Conservation (phyloP, 1,140 invertebrate genomes). For the Tetragonula clypearis region DNA sequence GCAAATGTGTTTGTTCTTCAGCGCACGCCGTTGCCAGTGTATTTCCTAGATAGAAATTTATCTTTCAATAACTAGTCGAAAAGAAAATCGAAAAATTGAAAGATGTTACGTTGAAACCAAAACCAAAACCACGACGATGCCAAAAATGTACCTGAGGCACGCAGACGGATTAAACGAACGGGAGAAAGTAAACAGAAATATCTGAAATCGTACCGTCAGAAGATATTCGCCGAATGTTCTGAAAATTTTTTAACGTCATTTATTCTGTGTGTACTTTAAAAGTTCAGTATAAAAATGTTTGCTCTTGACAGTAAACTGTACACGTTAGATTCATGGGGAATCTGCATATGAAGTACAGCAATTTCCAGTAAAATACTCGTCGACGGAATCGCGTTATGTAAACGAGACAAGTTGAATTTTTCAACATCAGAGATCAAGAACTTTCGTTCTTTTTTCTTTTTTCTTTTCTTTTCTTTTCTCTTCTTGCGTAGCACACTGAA, state of each 20-base stretch:
- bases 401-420: slow-evolving; percentile 9
- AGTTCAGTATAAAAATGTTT: neutral
- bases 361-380: neutral
- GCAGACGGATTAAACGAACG: too few species aligned
- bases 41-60: too few species aligned
- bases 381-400: neutral
- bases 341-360: neutral
- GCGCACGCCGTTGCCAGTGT: too few species aligned
- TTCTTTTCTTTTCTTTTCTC: neutral
- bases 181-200: neutral
- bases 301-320: neutral
- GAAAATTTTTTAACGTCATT: neutral
- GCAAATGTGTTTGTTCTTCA: too few species aligned
- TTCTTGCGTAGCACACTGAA: neutral
- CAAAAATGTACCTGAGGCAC: too few species aligned
- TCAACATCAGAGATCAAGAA: neutral
- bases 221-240: neutral
- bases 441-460: neutral
- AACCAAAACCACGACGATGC: too few species aligned
- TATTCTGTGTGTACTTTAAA: neutral
- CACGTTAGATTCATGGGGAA: neutral
- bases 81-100: too few species aligned
- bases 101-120: too few species aligned
- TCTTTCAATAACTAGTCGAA: too few species aligned
- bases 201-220: neutral